Evolutionary conservation across 2,888 invertebrate genomes (phyloP).

Genomic region (Drosophila sordidula): DNA sequence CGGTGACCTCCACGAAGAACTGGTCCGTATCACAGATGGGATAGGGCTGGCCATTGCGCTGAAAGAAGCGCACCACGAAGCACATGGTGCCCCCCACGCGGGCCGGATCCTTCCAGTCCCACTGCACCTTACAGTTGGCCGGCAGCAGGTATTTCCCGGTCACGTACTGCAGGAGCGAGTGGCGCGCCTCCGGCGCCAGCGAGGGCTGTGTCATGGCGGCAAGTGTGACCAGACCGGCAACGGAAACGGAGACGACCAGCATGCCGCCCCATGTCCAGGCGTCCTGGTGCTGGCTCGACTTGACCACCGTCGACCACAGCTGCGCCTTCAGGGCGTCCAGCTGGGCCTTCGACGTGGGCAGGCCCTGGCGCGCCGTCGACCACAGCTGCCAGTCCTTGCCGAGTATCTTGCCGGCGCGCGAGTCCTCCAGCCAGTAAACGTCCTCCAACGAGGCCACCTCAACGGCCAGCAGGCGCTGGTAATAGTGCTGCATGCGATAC

Average conservation of each 20-base stretch:
- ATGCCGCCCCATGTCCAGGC: constrained; percentile 97
- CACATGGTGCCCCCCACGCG: constrained; percentile 96
- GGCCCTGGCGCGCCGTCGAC: constrained; percentile 92
- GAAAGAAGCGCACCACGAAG: constrained; percentile 95
- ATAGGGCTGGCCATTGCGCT: constrained; percentile 97
- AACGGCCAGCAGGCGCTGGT: constrained; percentile 90
- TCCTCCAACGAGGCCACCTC: constrained; percentile 95
- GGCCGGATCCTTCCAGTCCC: constrained; percentile 96
- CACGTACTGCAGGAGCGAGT: constrained; percentile 94
- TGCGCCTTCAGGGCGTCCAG: constrained; percentile 92
- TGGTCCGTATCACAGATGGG: constrained; percentile 97
- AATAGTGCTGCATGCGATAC: constrained; percentile 90
- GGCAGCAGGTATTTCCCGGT: constrained; percentile 96
- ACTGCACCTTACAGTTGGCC: constrained; percentile 92
- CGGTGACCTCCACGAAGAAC: constrained; percentile 93
- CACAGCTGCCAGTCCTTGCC: constrained; percentile 92
- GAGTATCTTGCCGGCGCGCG: constrained; percentile 90
- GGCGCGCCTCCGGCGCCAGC: constrained; percentile 95
- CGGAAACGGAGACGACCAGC: constrained; percentile 95
- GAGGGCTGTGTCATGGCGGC: constrained; percentile 97
- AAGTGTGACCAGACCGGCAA: constrained; percentile 94
- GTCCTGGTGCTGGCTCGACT: constrained; percentile 93
- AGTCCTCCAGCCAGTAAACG: constrained; percentile 95
- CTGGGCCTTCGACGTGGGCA: constrained; percentile 93
- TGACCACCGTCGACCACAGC: constrained; percentile 94